These are phyloP conservation scores for Acrocephalus scirpaceus DNA, from an alignment of 2,797 vertebrate genomes.

Conservation along the genomic window DNA sequence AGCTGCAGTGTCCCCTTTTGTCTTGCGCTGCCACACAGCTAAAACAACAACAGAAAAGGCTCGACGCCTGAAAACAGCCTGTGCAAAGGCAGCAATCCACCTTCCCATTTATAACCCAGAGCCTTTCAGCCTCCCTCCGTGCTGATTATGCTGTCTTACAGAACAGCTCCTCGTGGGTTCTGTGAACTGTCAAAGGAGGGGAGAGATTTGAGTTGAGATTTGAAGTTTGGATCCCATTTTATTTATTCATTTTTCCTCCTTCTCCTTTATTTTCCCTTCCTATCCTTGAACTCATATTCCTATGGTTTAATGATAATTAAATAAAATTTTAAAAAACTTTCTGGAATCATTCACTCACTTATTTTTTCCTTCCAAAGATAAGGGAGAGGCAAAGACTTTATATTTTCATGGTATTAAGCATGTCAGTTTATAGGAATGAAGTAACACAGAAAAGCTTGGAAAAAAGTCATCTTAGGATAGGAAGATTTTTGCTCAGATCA, in stretches of 20 bases:
- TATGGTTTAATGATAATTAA: not conserved
- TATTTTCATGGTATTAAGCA: not conserved
- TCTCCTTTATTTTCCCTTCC: not conserved
- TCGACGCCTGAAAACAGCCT: constrained; percentile 1
- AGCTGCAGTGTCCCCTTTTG: constrained; percentile 81
- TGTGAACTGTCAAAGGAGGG: not conserved
- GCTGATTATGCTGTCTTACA: not conserved
- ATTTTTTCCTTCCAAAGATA: not conserved
- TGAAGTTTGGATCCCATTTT: not conserved
- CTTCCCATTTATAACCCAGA: not conserved
- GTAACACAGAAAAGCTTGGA: not conserved
- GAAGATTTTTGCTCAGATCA: not conserved
- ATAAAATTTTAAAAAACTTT: not conserved
- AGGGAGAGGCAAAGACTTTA: not conserved
- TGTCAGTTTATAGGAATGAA: not conserved
- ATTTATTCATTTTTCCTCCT: not conserved
- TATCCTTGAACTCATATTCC: not conserved
- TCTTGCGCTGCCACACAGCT: constrained; percentile 67
- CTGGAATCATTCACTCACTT: not conserved
- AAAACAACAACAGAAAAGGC: constrained; percentile 32
- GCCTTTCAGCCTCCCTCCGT: not conserved
- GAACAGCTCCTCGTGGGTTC: not conserved
- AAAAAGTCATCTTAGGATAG: not conserved
- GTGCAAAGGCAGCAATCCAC: not conserved
- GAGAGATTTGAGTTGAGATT: not conserved